These are phyloP conservation scores for Oryctes rhinoceros DNA, from an alignment of 1,140 invertebrate genomes.

Conservation along the genomic window DNA sequence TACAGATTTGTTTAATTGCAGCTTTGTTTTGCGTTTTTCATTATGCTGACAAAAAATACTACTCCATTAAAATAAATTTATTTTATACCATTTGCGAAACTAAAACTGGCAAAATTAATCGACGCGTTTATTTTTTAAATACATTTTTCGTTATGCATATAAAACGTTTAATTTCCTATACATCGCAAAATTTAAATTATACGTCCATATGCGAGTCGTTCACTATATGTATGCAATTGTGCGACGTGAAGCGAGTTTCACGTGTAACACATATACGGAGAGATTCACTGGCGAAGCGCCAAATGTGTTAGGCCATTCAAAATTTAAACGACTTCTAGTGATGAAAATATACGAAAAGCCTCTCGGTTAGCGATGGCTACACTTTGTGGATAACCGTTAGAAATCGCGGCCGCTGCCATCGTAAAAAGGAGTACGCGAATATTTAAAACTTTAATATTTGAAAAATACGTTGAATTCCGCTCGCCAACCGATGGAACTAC, in stretches of 20 bases:
- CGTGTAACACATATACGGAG: conserved; percentile 46
- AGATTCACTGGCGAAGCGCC: conserved; percentile 47
- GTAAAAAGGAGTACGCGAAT: neutral
- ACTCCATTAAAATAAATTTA: too few species aligned
- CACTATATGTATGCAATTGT: neutral
- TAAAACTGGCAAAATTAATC: too few species aligned
- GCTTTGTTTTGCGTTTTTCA: too few species aligned
- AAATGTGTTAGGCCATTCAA: conserved; percentile 46
- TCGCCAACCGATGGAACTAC: neutral
- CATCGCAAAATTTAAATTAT: neutral
- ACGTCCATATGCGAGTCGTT: neutral
- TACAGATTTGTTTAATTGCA: too few species aligned
- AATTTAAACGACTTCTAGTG: conserved; percentile 39
- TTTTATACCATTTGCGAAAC: too few species aligned
- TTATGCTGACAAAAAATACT: too few species aligned
- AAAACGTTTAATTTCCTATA: too few species aligned
- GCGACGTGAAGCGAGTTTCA: conserved; percentile 46
- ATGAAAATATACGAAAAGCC: conserved; percentile 14
- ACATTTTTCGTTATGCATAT: too few species aligned
- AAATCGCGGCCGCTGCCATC: neutral
- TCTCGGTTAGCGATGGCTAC: neutral
- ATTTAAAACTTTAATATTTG: conserved; percentile 30
- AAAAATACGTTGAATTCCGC: conserved; percentile 1
- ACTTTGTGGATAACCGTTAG: conserved; percentile 17
- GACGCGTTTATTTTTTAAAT: too few species aligned